Evolutionary conservation across 2,113 vertebrate species (phyloP).

Genomic region (Pontoporia blainvillei): DNA sequence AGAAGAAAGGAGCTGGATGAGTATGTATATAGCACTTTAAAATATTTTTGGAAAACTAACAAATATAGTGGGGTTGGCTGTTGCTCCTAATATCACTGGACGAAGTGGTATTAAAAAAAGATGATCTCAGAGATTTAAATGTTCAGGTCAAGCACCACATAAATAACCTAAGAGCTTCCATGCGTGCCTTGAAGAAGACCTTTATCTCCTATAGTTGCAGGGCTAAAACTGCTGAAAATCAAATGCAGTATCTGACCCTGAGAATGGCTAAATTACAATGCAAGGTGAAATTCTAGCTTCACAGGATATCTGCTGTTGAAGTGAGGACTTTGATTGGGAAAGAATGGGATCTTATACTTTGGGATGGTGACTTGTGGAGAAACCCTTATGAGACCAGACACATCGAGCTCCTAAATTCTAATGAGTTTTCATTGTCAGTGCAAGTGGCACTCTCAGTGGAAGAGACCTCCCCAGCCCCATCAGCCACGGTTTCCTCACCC

Average conservation of each 20-base stretch:
- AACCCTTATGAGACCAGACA: background rate
- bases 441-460: background rate
- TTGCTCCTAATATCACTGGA: background rate
- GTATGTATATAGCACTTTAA: background rate
- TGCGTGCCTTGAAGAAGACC: background rate
- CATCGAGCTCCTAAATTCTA: background rate
- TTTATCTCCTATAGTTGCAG: background rate
- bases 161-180: background rate
- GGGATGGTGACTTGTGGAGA: background rate
- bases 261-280: background rate
- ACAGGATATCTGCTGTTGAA: background rate
- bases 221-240: background rate
- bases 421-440: background rate
- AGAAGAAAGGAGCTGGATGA: background rate
- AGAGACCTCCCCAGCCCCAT: too few relatives aligned
- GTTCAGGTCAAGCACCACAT: background rate
- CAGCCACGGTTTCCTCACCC: background rate
- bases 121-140: background rate
- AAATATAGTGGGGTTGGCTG: background rate
- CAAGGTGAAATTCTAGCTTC: background rate
- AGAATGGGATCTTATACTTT: background rate
- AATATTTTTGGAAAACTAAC: background rate
- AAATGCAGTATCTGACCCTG: background rate
- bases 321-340: background rate
- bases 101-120: background rate